These are phyloP conservation scores for Protosalanx chinensis DNA, from an alignment of 2,797 vertebrate genomes.

Conservation along the genomic window DNA sequence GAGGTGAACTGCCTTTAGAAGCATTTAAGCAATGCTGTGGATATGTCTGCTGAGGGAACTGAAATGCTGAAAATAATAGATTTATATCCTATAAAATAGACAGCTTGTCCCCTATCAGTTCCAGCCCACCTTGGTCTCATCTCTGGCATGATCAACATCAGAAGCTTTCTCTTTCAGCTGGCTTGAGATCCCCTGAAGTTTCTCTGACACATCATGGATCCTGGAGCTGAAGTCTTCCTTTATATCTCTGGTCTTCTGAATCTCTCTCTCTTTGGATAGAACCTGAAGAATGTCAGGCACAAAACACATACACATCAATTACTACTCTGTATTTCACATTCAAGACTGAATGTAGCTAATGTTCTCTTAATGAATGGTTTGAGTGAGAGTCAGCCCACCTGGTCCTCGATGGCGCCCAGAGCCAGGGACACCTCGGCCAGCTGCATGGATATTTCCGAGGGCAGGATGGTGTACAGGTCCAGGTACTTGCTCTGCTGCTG, in stretches of 20 bases:
- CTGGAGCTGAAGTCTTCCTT: constrained; percentile 85
- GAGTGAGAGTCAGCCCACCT: constrained; percentile 69
- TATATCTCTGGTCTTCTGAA: constrained; percentile 81
- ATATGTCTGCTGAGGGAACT: not conserved
- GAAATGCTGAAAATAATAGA: not conserved
- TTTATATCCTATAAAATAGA: not conserved
- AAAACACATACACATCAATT: not conserved
- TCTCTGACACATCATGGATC: constrained; percentile 83
- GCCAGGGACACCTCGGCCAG: constrained; percentile 88
- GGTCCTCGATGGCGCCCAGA: constrained; percentile 86
- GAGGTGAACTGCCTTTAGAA: too few relatives aligned
- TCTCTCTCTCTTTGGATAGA: constrained; percentile 87
- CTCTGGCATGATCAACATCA: constrained; percentile 85
- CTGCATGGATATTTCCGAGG: constrained; percentile 91
- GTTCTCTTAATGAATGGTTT: too few relatives aligned
- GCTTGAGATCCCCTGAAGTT: constrained; percentile 79
- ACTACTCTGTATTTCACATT: not conserved
- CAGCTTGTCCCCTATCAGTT: not conserved
- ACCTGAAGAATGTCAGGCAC: constrained; percentile 67
- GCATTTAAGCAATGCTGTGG: too few relatives aligned
- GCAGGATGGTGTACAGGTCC: constrained; percentile 86
- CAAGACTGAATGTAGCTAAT: too few relatives aligned
- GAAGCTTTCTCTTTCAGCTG: constrained; percentile 88
- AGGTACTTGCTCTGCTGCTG: constrained; percentile 94
- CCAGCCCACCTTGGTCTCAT: constrained; percentile 83